A percentile compares a stretch with the other conserved stretches of the same genome.
Conservation (phyloP, 2,113 vertebrate genomes). For the Hydrolagus affinis region DNA sequence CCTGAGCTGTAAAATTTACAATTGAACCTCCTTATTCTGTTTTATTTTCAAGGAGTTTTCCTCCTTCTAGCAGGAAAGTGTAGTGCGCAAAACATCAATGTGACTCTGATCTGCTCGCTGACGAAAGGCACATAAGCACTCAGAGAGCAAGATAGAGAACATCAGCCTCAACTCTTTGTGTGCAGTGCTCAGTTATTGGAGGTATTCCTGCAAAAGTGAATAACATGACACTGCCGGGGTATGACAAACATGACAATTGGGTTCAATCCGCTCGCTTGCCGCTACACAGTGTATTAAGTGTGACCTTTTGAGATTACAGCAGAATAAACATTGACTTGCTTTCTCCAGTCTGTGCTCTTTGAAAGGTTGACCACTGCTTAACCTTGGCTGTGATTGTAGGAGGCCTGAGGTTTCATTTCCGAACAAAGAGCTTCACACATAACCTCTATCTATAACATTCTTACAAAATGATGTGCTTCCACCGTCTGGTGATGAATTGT, state of each 20-base stretch:
- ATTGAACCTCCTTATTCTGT: too few relatives aligned
- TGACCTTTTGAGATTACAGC: neutral
- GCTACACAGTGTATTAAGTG: too few relatives aligned
- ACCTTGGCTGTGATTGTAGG: neutral
- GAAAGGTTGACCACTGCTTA: neutral
- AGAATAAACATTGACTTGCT: neutral
- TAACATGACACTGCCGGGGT: neutral
- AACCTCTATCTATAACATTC: conserved; percentile 4
- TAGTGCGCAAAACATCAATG: neutral
- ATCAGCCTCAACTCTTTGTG: neutral
- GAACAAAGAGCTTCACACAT: neutral
- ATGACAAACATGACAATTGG: neutral
- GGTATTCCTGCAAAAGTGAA: neutral
- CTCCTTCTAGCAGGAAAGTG: neutral
- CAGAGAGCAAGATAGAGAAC: neutral
- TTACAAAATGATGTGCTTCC: neutral
- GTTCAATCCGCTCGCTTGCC: neutral
- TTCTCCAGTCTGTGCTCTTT: neutral
- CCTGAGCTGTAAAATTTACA: too few relatives aligned
- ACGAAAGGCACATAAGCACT: neutral
- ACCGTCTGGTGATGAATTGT: neutral
- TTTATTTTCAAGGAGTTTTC: neutral
- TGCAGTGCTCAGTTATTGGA: neutral
- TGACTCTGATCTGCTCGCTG: too few relatives aligned
- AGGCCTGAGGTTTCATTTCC: neutral